phyloP scores from a whole-genome alignment of 2,113 vertebrate species.

The Microtus montanus region DNA sequence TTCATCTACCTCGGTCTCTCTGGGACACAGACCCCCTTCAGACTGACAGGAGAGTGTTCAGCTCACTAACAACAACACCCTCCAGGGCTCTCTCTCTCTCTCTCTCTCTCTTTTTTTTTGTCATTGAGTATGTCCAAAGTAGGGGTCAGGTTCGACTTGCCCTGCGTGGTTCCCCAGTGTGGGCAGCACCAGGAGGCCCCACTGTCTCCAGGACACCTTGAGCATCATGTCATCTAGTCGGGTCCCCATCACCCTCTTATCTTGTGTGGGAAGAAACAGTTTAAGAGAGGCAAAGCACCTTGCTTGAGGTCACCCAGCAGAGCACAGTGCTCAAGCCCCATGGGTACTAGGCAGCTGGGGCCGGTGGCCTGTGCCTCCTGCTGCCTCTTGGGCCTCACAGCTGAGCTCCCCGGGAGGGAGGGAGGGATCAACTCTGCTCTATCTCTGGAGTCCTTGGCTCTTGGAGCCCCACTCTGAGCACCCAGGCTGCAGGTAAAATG shows the following conservation, averaged over 20 bases:
- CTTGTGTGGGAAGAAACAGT: not conserved
- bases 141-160: not conserved
- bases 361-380: not conserved
- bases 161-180: not conserved
- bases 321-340: not conserved
- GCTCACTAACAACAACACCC: not conserved
- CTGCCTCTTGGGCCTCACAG: too few relatives aligned
- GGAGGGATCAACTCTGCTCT: not conserved
- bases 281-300: not conserved
- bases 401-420: not conserved
- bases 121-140: not conserved
- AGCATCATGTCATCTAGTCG: not conserved
- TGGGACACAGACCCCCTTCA: not conserved
- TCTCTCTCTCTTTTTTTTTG: not conserved
- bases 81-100: not conserved
- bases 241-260: not conserved
- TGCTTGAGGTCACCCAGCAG: not conserved
- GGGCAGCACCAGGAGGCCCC: not conserved
- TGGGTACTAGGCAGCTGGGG: not conserved
- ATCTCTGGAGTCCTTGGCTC: not conserved
- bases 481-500: rapidly evolving
- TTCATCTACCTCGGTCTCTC: not conserved
- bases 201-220: not conserved
- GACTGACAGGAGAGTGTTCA: not conserved
- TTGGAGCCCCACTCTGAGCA: not conserved